These are phyloP conservation scores for Istiophorus platypterus DNA, from an alignment of 2,113 vertebrate species.

Conservation along the genomic window DNA sequence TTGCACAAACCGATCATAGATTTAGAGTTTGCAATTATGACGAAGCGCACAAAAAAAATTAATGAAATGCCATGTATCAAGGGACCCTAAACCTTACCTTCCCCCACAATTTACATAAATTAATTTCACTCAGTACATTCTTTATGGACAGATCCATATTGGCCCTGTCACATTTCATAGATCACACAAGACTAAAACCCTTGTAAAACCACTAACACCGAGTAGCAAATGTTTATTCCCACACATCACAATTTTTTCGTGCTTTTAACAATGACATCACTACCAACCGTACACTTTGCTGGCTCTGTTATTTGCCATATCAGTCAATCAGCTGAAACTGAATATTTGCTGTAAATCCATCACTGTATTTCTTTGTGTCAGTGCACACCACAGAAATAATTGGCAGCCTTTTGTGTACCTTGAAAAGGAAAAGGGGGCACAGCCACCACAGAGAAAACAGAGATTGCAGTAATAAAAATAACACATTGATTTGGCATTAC, in stretches of 20 bases:
- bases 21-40: conserved; percentile 87
- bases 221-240: conserved; percentile 78
- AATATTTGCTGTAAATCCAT: conserved; percentile 40
- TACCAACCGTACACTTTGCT: conserved; percentile 12
- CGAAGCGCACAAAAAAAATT: conserved; percentile 82
- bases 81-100: conserved; percentile 57
- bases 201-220: conserved; percentile 75
- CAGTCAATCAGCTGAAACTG: conserved; percentile 16
- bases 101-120: conserved; percentile 86
- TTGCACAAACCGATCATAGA: conserved; percentile 81
- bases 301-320: conserved; percentile 2
- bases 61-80: conserved; percentile 85
- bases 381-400: neutral
- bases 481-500: conserved; percentile 65
- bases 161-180: conserved; percentile 81
- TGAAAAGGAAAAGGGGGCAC: conserved; percentile 30
- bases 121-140: conserved; percentile 82
- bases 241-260: conserved; percentile 71
- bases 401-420: conserved; percentile 33
- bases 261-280: conserved; percentile 75
- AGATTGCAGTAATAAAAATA: conserved; percentile 48
- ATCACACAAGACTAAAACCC: conserved; percentile 77
- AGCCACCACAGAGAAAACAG: conserved; percentile 21
- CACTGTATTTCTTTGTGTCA: neutral
- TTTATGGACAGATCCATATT: conserved; percentile 85